These are phyloP conservation scores for Sarcophaga rosellei DNA, from an alignment of 2,888 invertebrate genomes.

Conservation along the genomic window DNA sequence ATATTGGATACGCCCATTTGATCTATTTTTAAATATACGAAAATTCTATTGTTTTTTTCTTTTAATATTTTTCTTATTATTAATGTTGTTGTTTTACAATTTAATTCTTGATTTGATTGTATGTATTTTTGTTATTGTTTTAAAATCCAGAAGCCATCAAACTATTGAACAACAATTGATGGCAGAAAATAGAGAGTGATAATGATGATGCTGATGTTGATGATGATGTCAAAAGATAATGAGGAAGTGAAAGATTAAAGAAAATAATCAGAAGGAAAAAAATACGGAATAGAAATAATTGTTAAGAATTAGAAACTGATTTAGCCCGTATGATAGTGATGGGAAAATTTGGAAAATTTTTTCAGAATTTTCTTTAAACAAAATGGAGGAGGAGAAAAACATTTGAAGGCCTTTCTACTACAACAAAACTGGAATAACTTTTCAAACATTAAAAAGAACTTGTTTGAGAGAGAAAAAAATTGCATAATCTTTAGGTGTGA, in stretches of 20 bases:
- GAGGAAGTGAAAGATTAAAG: slow-evolving; percentile 58
- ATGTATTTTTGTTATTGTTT: slow-evolving; percentile 3
- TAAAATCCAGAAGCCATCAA: background rate
- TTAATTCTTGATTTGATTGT: background rate
- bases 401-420: background rate
- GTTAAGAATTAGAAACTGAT: background rate
- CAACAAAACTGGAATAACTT: no score
- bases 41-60: slow-evolving; percentile 45
- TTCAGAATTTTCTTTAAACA: background rate
- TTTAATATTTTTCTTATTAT: background rate
- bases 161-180: slow-evolving; percentile 46
- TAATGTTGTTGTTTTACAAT: slow-evolving; percentile 2
- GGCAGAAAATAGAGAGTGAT: slow-evolving; percentile 18
- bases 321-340: background rate
- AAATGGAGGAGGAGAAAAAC: background rate
- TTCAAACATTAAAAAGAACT: no score
- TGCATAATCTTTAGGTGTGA: no score
- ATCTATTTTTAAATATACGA: slow-evolving; percentile 61
- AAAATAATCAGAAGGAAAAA: background rate
- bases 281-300: background rate
- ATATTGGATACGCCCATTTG: slow-evolving; percentile 68
- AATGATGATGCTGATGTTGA: background rate
- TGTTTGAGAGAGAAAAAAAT: no score
- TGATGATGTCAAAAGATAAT: slow-evolving; percentile 58
- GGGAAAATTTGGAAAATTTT: slow-evolving; percentile 32